Conservation (phyloP, 1,140 invertebrate genomes). For the Glossosoma conforme region DNA sequence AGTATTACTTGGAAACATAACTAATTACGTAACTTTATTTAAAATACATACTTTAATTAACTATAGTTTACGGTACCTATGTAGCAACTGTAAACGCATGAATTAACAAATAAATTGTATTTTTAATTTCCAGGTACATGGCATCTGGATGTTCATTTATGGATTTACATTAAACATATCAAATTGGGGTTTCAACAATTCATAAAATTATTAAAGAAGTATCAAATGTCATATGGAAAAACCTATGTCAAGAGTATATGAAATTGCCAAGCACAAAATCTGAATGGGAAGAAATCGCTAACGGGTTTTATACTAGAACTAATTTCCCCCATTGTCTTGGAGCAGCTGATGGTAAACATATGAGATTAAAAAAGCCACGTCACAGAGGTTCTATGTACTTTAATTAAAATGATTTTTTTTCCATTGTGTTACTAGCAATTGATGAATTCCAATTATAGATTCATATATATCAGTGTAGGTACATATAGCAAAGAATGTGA, state of each 20-base stretch:
- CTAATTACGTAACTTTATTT: too few relatives aligned
- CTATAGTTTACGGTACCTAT: too few relatives aligned
- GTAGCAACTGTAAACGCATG: too few relatives aligned
- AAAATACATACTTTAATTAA: too few relatives aligned
- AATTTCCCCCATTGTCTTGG: constrained; percentile 40
- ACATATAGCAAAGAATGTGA: constrained; percentile 2
- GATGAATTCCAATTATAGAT: constrained; percentile 43
- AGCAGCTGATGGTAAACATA: constrained; percentile 37
- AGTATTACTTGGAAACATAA: too few relatives aligned
- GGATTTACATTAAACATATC: constrained; percentile 24
- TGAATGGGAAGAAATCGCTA: constrained; percentile 31
- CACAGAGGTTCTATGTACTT: constrained; percentile 36
- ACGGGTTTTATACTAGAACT: constrained; percentile 33
- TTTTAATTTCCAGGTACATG: constrained; percentile 23
- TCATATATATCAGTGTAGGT: constrained; percentile 39
- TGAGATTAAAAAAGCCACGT: constrained; percentile 27
- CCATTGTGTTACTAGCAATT: constrained; percentile 42
- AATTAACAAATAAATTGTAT: too few relatives aligned
- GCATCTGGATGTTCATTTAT: constrained; percentile 21
- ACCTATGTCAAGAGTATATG: constrained; percentile 20
- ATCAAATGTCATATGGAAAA: constrained; percentile 30
- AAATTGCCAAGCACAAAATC: constrained; percentile 23
- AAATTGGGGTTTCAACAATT: constrained; percentile 31
- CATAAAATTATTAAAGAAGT: constrained; percentile 31
- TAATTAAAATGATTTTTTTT: constrained; percentile 43